Base-by-base conservation (phyloP, 2,113 vertebrate species). In the Montifringilla adamsi region DNA sequence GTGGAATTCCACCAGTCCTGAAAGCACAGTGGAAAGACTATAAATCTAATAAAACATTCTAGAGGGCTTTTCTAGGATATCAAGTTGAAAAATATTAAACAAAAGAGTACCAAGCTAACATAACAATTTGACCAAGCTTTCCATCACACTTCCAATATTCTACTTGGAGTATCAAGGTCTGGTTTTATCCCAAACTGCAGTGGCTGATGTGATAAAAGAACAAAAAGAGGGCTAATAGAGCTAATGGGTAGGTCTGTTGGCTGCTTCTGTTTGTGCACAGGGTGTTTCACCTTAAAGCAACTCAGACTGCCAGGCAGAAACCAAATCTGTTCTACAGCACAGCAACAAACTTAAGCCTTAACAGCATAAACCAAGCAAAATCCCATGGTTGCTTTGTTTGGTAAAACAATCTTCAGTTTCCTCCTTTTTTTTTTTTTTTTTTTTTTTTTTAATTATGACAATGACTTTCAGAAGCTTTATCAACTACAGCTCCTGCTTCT, bases 1-100 rank as follows among this genome's bases (percentile, higher is more conserved):
- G 98, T 98, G n/a, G 98, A 99, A 70, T 99, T 99, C 98, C 98
- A 98, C 98, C 98, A 99, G 58, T 99, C 98, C 98, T 98, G 66
- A 89, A 95, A 97, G 60, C 41, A 87, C 33, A 50, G 28, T 75
- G 47, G 21, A 87, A 60, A 78, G 31, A 59, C 3, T 49, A 11
- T n/a, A 39, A 43, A 35, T 39, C 16, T 59, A 58, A 62, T 19
- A 76, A 66, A 62, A 22, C 7, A 35, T 63, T 60, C 41, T 46
- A 66, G 20, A 76, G 30, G 26, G 46, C 14, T 88, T 43, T 83
- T 66, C n/a, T 83, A 56, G 6, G n/a, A 23, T 60, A 75, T 7
- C 26, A 84, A 52, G 46, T 8, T 60, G 46, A 56, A 76, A 86
- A 68, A 35, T 19, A 69, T 4, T 5, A 1, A 60, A 19, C 31